These are phyloP conservation scores for Tricholaema leucomelas DNA, from an alignment of 2,113 vertebrate genomes.

Conservation along the genomic window DNA sequence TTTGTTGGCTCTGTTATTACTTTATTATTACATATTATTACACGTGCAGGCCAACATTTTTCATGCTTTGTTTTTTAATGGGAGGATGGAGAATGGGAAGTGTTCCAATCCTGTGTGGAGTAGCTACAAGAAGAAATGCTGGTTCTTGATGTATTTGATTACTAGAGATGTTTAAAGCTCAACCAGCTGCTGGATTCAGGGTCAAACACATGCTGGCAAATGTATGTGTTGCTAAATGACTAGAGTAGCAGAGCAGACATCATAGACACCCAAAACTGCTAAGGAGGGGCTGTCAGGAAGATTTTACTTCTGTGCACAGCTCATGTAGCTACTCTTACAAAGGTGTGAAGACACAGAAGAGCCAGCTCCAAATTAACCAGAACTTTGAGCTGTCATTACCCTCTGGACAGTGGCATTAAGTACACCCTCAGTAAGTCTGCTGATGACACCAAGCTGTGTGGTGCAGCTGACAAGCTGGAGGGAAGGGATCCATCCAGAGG, in stretches of 20 bases:
- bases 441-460: too few species aligned
- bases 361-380: neutral
- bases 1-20: neutral
- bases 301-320: neutral
- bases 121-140: neutral
- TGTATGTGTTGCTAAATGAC: too few species aligned
- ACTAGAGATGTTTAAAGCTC: neutral
- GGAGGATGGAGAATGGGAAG: neutral
- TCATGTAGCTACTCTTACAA: neutral
- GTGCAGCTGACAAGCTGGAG: too few species aligned
- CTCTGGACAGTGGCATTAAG: neutral
- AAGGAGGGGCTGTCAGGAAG: neutral
- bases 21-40: constrained; percentile 3
- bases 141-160: neutral
- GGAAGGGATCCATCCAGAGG: too few species aligned
- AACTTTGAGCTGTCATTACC: neutral
- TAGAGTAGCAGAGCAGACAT: neutral
- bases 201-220: neutral
- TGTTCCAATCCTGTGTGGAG: neutral
- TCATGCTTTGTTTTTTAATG: neutral
- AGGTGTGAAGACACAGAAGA: neutral
- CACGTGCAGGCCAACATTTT: fast-evolving
- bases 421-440: too few species aligned
- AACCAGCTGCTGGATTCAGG: neutral
- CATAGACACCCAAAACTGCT: neutral